phyloP scores from a whole-genome alignment of 2,113 vertebrate species.

The Menidia beryllina region DNA sequence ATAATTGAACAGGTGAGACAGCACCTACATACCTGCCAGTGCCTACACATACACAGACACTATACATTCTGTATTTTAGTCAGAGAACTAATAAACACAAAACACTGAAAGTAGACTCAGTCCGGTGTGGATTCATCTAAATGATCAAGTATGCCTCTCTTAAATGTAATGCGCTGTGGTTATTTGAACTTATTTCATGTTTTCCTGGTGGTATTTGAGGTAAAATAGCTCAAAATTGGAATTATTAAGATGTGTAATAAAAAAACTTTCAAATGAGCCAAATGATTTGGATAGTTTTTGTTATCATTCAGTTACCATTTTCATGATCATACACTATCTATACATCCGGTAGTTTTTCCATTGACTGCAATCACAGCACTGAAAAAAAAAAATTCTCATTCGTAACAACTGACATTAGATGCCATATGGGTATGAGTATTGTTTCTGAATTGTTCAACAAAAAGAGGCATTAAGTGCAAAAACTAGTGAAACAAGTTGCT shows the following conservation, averaged over 20 bases:
- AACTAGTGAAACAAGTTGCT: not conserved
- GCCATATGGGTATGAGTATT: no score
- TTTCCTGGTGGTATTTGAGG: not conserved
- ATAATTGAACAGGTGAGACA: not conserved
- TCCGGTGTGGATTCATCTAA: not conserved
- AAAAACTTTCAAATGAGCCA: not conserved
- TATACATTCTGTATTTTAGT: not conserved
- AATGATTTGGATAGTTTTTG: not conserved
- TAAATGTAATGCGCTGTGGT: not conserved
- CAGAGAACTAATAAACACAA: not conserved
- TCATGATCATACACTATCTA: not conserved
- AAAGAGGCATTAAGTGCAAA: not conserved
- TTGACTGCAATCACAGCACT: no score
- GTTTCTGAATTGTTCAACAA: not conserved
- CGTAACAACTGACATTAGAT: no score
- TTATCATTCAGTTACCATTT: not conserved
- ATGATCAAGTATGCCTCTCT: not conserved
- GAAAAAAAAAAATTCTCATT: not conserved
- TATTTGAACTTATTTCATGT: not conserved
- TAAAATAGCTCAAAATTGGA: not conserved
- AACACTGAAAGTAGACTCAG: not conserved
- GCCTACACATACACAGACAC: not conserved
- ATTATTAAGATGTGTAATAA: not conserved
- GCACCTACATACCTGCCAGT: not conserved
- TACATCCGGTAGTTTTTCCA: not conserved